phyloP scores from a whole-genome alignment of 2,888 invertebrate species.

The Hemaris fuciformis region DNA sequence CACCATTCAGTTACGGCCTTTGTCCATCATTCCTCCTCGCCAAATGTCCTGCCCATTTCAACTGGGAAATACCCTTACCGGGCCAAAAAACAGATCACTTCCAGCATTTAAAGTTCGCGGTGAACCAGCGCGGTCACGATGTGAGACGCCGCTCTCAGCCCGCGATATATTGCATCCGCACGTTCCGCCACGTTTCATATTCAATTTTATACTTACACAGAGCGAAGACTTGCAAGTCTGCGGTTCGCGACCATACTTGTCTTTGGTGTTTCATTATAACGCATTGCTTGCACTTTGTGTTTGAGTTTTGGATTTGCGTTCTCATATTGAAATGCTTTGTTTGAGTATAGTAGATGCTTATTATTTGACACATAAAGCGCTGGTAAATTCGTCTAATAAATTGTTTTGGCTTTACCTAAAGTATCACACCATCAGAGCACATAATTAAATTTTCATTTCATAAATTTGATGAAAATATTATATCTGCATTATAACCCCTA shows the following conservation, averaged over 20 bases:
- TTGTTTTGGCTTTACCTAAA: no score
- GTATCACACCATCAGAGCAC: no score
- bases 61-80: neutral
- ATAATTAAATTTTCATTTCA: no score
- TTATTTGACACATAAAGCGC: no score
- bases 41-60: no score
- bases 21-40: neutral
- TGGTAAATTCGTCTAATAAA: no score
- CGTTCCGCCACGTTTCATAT: conserved; percentile 19
- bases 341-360: no score
- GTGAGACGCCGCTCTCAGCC: neutral
- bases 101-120: neutral
- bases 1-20: no score
- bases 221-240: no score
- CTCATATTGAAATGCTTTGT: neutral
- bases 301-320: neutral
- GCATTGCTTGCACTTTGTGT: neutral
- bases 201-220: conserved; percentile 11
- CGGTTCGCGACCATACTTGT: neutral
- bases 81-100: neutral
- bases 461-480: no score
- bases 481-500: no score
- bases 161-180: neutral
- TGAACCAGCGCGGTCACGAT: neutral
- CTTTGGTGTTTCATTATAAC: neutral